Evolutionary conservation across 35 echinoderm and acorn worm genomes (phyloP).

Genomic region (Holothuria glaberrima): DNA sequence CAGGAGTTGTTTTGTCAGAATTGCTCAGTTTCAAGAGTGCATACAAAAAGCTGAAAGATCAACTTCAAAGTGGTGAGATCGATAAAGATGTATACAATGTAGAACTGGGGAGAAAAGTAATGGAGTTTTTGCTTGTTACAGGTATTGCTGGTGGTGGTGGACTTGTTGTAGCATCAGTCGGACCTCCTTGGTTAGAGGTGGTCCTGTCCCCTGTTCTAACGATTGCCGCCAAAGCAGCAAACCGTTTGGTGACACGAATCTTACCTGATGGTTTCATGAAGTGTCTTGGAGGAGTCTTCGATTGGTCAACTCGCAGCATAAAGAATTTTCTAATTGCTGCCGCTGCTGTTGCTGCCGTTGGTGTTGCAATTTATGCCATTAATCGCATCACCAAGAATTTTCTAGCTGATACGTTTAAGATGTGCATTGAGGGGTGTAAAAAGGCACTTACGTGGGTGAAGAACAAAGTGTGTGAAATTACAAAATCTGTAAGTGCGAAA

Average conservation of each 20-base stretch:
- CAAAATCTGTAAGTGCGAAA: too few species aligned
- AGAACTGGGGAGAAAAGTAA: not conserved
- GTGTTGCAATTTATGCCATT: too few species aligned
- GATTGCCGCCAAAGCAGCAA: not conserved
- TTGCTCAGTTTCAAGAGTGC: not conserved
- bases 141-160: constrained; percentile 25
- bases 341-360: too few species aligned
- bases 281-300: too few species aligned
- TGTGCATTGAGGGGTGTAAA: too few species aligned
- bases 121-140: not conserved
- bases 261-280: not conserved
- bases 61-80: not conserved
- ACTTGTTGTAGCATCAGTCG: not conserved
- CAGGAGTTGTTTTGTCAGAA: not conserved
- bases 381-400: too few species aligned
- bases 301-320: too few species aligned
- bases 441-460: too few species aligned
- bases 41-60: not conserved
- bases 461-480: too few species aligned
- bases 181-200: not conserved
- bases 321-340: too few species aligned
- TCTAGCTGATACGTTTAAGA: too few species aligned
- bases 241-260: not conserved
- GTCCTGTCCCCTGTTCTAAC: not conserved
- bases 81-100: not conserved